Base-by-base conservation (phyloP, 2,113 vertebrate species). In the Grammomys dolichurus region DNA sequence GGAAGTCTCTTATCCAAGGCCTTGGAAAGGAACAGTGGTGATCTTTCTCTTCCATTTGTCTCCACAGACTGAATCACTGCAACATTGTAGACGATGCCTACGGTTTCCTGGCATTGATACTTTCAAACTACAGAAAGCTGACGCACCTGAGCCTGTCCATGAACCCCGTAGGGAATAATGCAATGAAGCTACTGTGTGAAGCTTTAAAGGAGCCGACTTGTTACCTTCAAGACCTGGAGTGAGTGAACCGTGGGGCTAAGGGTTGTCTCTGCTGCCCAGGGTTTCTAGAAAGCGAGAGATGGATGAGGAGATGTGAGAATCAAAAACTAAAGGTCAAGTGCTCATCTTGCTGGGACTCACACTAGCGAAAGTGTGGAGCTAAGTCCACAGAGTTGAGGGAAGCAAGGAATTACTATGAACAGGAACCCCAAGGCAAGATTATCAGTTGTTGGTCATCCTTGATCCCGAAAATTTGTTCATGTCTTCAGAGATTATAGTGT, bases 201-300 rank as follows among this genome's bases (percentile, higher is more conserved):
- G 95, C 19, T 76, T 1, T 97, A 28, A 14, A 10, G 48, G 63
- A 91, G 0, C 54, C 78, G 0, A 48, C 36, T 0, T 96, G 92
- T 24, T 43, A 4, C 14, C 87, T 97, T 24, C 95, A 36, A 46
- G 97, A 97, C 24, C 96, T 97, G 4, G 94, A 95, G 97, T 97
- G 19, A 96, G 96, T 94, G 0, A 12, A 22, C 28, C 9, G 0
- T 0, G 5, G 69, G 26, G 26, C 0, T 0, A 5, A 43, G 58
- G 7, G 14, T 22, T 16, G 0, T 3, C 20, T 31, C 89, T 54
- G 1, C 72, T 3, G 0, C 0, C 0, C 0, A n/a, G 0, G 88
- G 36, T 31, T 54, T 10, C 5, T 48, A 40, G 43, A 69, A 1
- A 19, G 26, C 7, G 4, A 40, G n/a, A 40, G 0, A 1, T 36